Base-by-base conservation (phyloP, 2,888 invertebrate genomes). In the Hypsopygia costalis region DNA sequence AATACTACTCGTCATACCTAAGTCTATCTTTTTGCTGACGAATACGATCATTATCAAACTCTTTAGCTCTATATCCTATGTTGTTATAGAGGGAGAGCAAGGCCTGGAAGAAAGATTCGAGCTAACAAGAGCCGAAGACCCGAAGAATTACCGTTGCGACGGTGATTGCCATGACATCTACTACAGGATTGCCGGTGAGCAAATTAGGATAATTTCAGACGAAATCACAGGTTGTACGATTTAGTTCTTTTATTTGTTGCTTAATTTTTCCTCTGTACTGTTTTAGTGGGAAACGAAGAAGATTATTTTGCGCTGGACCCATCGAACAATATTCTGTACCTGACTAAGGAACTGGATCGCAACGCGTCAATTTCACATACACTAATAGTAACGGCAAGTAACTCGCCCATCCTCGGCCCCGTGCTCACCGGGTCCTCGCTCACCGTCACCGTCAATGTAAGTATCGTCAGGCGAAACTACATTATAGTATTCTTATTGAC, bases 301-400 rank as follows among this genome's bases (percentile, higher is more conserved):
- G 81, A 70, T 0, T 53, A 69, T 40, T 88, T 88, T 54, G 56
- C 44, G 0, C 47, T 91, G 40, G 73, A 90, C 27, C 55, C 68
- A 3, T 34, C 41, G 1, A 71, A 54, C 1, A 80, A 90, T 51
- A 51, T 59, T 0, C 51, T 91, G 20, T 70, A 58, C 34, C 55
- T 91, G 31, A 55, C 46, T 1, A 51, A 53, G 1, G 60, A 61
- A 31, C 64, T 93, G 51, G 78, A 91, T 63, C 88, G 91, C 34
- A 81, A 81, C 42, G 59, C 57, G 4, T 55, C 65, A 22, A 58
- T 59, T 0, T 49, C 54, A 0, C 86, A 91, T 58, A 63, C 56
- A 0, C 58, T 93, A 10, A 51, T 62, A 4, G 69, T 93, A 1
- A 85, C 86, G 0, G 91, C 91, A 3, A 83, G 90, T 41, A 90